Evolutionary conservation across 2,888 invertebrate species (phyloP), one percentile per base, ranked within the genome.

Genomic region (Sesia apiformis): DNA sequence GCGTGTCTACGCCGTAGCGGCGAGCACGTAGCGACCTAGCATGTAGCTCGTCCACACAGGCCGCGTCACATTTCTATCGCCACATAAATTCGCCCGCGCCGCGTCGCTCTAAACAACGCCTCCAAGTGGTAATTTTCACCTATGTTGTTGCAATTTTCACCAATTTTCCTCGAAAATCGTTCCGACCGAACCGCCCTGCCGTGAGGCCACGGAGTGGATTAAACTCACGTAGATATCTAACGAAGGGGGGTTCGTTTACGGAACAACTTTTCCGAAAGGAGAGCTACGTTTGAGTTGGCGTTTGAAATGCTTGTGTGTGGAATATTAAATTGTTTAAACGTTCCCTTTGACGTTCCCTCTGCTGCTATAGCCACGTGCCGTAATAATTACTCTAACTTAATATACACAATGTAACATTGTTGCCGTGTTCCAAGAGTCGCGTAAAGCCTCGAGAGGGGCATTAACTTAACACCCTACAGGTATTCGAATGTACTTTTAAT

Each of bases 221-320:
- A 87, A 87, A 80, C 88, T 87, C 88, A 88, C 88, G 88, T 88
- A 88, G 85, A 84, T 86, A 85, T 82, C 86, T 87, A 89, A 89
- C 85, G 88, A 88, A 87, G 81, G 82, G 77, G 74, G 81, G 79
- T 82, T 84, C 84, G 84, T 82, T 86, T 84, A 81, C 77, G 75
- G 77, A 79, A 76, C 79, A 85, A 86, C 85, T 88, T 87, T 85
- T 81, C 77, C 81, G 77, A 81, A 84, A 84, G 83, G 80, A 76
- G 79, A 78, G 78, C 78, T 75, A 80, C 82, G 84, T 85, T 85
- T 78, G 83, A 84, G 85, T 84, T 86, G 76, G 75, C 82, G 80
- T 83, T 86, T 83, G 76, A 81, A 86, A 84, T 84, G 81, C 84
- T 79, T 80, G 84, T 85, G 85, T 84, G 84, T 78, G 72, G 88